These are phyloP conservation scores for Clangula hyemalis DNA, from an alignment of 2,797 vertebrate species.

Conservation along the genomic window DNA sequence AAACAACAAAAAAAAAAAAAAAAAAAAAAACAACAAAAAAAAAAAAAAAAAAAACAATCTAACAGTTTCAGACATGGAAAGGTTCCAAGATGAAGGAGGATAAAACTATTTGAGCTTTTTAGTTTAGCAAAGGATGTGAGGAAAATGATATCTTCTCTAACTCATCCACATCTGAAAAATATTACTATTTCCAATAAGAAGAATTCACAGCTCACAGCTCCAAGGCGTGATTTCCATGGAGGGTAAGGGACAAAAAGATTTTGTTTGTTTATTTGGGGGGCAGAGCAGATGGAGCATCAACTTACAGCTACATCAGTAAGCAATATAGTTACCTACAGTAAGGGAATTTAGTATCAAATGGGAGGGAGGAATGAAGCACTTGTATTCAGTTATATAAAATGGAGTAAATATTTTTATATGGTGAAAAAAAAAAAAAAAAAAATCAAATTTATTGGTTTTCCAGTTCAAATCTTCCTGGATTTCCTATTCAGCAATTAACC, in stretches of 20 bases:
- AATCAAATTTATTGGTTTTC: not conserved
- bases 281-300: not conserved
- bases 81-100: not conserved
- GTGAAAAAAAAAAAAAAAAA: not conserved
- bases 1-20: no score
- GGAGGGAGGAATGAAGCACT: not conserved
- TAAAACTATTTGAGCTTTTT: not conserved
- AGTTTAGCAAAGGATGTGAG: not conserved
- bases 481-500: not conserved
- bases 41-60: rapidly evolving
- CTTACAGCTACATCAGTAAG: not conserved
- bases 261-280: not conserved
- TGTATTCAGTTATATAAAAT: not conserved
- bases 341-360: not conserved
- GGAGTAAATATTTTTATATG: not conserved
- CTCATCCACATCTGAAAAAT: not conserved
- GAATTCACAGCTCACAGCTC: not conserved
- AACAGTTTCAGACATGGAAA: not conserved
- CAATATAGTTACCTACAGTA: not conserved
- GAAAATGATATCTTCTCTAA: not conserved
- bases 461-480: not conserved
- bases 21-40: not conserved
- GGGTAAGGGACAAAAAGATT: not conserved
- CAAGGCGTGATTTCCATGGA: not conserved
- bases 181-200: not conserved